Evolutionary conservation across 2,797 vertebrate genomes (phyloP).

Genomic region (Arnoldichthys spilopterus): DNA sequence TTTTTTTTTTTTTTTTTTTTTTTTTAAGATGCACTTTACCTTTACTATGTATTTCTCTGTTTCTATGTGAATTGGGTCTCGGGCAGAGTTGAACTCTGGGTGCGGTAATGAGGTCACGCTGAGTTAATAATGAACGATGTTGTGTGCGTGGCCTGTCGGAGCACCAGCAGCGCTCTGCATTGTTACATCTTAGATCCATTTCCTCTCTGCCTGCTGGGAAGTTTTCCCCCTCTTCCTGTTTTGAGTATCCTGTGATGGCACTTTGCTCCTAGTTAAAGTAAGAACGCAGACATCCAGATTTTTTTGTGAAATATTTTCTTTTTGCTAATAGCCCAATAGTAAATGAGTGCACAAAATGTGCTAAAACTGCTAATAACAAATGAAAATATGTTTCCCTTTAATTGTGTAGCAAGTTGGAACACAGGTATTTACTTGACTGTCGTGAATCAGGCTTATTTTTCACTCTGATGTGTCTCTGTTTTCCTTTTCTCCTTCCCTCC

Average conservation of each 20-base stretch:
- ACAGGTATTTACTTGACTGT: background rate
- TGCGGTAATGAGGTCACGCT: conserved; percentile 1
- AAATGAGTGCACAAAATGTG: too few relatives aligned
- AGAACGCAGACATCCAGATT: background rate
- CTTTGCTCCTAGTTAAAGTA: background rate
- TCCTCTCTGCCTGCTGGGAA: conserved; percentile 40
- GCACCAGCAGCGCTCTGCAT: conserved; percentile 23
- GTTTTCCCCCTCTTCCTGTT: conserved; percentile 51
- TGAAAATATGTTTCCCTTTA: background rate
- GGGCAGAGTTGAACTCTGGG: background rate
- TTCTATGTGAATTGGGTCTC: background rate
- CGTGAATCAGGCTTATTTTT: background rate
- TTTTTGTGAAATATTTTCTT: background rate
- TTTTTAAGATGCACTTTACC: background rate
- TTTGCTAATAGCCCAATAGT: background rate
- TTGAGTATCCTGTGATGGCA: conserved; percentile 1
- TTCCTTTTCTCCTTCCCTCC: background rate
- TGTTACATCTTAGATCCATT: conserved; percentile 42
- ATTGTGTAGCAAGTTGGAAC: background rate
- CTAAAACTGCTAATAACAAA: background rate
- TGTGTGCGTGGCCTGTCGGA: conserved; percentile 3
- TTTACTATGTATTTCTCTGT: background rate
- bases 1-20: background rate
- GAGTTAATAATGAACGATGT: conserved; percentile 9
- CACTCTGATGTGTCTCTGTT: conserved; percentile 16